Evolutionary conservation across 1,140 invertebrate genomes (phyloP).

Genomic region (Tribolium madens): DNA sequence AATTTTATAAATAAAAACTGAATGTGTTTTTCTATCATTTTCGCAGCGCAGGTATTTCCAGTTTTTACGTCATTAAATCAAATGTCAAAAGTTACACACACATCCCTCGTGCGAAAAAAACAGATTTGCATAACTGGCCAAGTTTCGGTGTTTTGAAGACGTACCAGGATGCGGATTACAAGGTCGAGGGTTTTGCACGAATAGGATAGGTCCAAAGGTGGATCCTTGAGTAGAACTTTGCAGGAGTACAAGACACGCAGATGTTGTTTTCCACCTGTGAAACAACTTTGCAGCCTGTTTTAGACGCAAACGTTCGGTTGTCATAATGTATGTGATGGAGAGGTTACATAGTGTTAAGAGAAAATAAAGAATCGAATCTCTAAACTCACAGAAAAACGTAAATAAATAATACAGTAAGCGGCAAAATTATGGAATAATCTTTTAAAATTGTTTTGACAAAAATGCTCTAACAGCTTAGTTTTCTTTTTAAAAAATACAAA

Average conservation of each 20-base stretch:
- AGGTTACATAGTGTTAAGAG: background rate
- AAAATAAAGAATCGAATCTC: background rate
- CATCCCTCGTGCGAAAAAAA: too few relatives aligned
- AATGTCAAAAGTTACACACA: slow-evolving; percentile 2
- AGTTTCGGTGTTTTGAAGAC: background rate
- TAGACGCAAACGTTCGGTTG: background rate
- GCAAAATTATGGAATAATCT: too few relatives aligned
- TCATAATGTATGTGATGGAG: background rate
- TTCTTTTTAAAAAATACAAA: too few relatives aligned
- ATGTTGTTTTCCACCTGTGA: background rate
- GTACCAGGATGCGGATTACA: background rate
- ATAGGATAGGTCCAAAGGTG: background rate
- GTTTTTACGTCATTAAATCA: slow-evolving; percentile 2
- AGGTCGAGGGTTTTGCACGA: background rate
- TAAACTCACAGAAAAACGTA: too few relatives aligned
- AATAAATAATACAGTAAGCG: too few relatives aligned
- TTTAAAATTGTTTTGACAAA: too few relatives aligned
- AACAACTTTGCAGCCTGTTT: background rate
- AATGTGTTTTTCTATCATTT: slow-evolving; percentile 16
- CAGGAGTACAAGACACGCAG: background rate
- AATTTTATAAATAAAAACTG: slow-evolving; percentile 15
- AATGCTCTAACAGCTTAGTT: too few relatives aligned
- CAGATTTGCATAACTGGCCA: too few relatives aligned
- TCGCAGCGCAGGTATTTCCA: slow-evolving; percentile 25
- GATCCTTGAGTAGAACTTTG: background rate